A percentile compares a stretch with the other conserved stretches of the same genome.
Conservation (phyloP, 2,797 vertebrate genomes). For the Trematomus bernacchii region DNA sequence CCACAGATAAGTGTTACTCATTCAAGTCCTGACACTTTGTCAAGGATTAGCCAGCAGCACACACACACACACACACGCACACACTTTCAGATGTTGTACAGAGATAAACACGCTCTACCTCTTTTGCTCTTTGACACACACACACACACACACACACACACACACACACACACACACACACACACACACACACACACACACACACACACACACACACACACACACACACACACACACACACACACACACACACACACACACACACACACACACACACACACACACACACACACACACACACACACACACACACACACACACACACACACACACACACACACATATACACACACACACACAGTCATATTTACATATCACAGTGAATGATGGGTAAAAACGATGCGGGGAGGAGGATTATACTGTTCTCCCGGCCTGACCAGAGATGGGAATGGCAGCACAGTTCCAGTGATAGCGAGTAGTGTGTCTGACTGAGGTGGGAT, state of each 20-base stretch:
- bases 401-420: constrained; percentile 64
- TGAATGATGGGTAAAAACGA: constrained; percentile 81
- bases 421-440: constrained; percentile 67
- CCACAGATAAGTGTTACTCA: constrained; percentile 92
- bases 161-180: constrained; percentile 55
- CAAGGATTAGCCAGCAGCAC: constrained; percentile 88
- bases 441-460: constrained; percentile 75
- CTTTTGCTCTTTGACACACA: constrained; percentile 54
- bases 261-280: constrained; percentile 19
- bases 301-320: constrained; percentile 39
- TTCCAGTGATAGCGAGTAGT: constrained; percentile 61
- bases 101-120: constrained; percentile 66
- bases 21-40: constrained; percentile 90
- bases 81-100: constrained; percentile 69
- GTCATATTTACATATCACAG: constrained; percentile 89
- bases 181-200: constrained; percentile 9
- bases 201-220: constrained; percentile 68
- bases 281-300: constrained; percentile 60
- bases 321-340: constrained; percentile 46
- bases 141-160: constrained; percentile 47
- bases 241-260: too few species aligned
- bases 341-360: constrained; percentile 37
- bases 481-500: constrained; percentile 68
- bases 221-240: constrained; percentile 67
- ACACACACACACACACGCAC: constrained; percentile 41